A percentile compares a stretch with the other conserved stretches of the same genome.
phyloP scores from a whole-genome alignment of 2,888 invertebrate species.

The Tanytarsus gracilentus region DNA sequence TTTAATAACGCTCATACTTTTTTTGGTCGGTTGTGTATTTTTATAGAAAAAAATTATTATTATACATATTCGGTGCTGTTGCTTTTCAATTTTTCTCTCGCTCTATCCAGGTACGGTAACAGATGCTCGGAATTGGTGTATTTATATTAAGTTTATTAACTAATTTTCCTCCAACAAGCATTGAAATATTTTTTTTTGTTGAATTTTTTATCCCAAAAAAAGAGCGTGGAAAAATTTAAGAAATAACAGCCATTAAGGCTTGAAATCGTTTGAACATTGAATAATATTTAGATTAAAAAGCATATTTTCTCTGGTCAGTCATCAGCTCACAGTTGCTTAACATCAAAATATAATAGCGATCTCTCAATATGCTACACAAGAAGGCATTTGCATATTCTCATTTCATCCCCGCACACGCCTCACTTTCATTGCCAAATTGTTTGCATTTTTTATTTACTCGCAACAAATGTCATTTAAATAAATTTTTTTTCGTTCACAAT shows the following conservation, averaged over 20 bases:
- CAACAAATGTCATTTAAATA: slow-evolving; percentile 11
- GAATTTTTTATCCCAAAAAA: background rate
- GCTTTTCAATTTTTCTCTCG: background rate
- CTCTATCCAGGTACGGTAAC: no score
- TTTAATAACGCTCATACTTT: slow-evolving; percentile 26
- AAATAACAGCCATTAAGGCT: slow-evolving; percentile 25
- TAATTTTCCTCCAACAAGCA: slow-evolving; percentile 14
- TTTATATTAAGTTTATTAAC: slow-evolving; percentile 29
- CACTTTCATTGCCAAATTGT: slow-evolving; percentile 18
- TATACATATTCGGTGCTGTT: background rate
- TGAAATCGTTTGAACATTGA: slow-evolving; percentile 24
- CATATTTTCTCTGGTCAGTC: slow-evolving; percentile 21
- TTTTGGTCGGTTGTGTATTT: slow-evolving; percentile 22
- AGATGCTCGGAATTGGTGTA: slow-evolving; percentile 24
- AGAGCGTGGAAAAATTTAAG: slow-evolving; percentile 9
- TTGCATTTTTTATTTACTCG: slow-evolving; percentile 7
- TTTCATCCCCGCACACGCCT: background rate
- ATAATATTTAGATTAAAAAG: slow-evolving; percentile 20
- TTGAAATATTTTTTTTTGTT: no score
- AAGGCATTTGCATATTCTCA: slow-evolving; percentile 1
- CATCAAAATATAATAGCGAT: slow-evolving; percentile 9
- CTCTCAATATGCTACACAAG: slow-evolving; percentile 16
- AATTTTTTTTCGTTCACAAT: background rate
- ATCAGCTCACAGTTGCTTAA: slow-evolving; percentile 9
- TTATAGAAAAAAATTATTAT: slow-evolving; percentile 19